Base-by-base conservation (phyloP, 2,113 vertebrate genomes). In the Ranitomeya imitator region DNA sequence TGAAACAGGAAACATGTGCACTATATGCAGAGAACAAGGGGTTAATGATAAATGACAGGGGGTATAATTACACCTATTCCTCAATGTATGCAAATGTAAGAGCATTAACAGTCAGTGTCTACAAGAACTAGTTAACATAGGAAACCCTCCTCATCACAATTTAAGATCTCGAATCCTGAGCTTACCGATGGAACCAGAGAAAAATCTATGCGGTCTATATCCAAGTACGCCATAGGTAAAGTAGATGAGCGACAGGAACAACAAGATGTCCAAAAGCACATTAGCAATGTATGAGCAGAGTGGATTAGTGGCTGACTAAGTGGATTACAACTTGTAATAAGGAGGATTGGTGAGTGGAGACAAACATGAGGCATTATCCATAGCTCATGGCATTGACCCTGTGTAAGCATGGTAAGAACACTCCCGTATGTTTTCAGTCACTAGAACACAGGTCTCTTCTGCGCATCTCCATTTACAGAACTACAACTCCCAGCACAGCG, bases 301-400 rank as follows among this genome's bases (percentile, higher is more conserved):
- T 13, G 87, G 87, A 84, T 89, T 85, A 89, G 71, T 19, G 15
- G 18, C 26, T 15, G n/a, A 65, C 60, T 89, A 89, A 89, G 85
- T 78, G 82, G 87, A 89, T 89, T 89, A 45, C 18, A 59, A 2
- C 81, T 13, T 18, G 51, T 79, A 87, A 87, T 63, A 81, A 73
- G 78, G 86, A 87, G 79, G 87, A 84, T n/a, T 7, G 69, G 60
- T 65, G 71, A 84, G 15, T 63, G 71, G 71, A 77, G 84, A 83
- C 6, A 51, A 8, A 61, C 65, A 26, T 7, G 13, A 45, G n/a
- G 45, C 81, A 67, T n/a, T 65, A 65, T 23, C 77, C 14, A 60
- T 11, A 45, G 18, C 63, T 7, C 7, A 54, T 16, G 6, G 12
- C 1, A 3, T 5, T 2, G 21, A n/a, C 54, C n/a, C n/a, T 6